Evolutionary conservation across 2,888 invertebrate species (phyloP).

Genomic region (Stenichneumon culpator): DNA sequence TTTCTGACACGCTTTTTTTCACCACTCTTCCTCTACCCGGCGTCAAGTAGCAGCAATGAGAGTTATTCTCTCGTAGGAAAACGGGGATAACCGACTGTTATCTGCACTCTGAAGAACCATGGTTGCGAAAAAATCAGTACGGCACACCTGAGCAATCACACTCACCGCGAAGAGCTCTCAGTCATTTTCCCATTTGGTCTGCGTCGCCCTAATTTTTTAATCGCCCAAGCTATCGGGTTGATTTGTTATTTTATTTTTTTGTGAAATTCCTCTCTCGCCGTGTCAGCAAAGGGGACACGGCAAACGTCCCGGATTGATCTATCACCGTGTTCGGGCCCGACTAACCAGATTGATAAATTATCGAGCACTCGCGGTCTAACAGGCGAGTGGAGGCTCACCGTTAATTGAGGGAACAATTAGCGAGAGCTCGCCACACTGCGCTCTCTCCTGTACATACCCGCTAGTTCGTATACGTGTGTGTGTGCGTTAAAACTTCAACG

Average conservation of each 20-base stretch:
- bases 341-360: slow-evolving; percentile 27
- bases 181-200: background rate
- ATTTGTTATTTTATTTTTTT: background rate
- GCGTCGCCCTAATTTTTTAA: slow-evolving; percentile 3
- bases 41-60: slow-evolving; percentile 47
- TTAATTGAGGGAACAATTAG: slow-evolving; percentile 29
- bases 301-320: slow-evolving; percentile 14
- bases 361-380: slow-evolving; percentile 15
- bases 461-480: background rate
- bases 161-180: background rate
- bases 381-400: background rate
- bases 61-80: slow-evolving; percentile 43
- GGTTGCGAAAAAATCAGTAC: slow-evolving; percentile 35
- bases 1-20: slow-evolving; percentile 52
- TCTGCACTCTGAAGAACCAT: background rate
- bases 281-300: background rate
- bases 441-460: background rate
- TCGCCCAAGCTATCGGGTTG: background rate
- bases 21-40: background rate
- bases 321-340: slow-evolving; percentile 3
- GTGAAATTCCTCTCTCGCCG: background rate
- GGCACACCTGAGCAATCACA: slow-evolving; percentile 11
- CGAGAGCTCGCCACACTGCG: background rate
- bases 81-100: slow-evolving; percentile 29
- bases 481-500: background rate